Conservation (phyloP, 2,888 invertebrate genomes). For the Amblyjoppa proteus region DNA sequence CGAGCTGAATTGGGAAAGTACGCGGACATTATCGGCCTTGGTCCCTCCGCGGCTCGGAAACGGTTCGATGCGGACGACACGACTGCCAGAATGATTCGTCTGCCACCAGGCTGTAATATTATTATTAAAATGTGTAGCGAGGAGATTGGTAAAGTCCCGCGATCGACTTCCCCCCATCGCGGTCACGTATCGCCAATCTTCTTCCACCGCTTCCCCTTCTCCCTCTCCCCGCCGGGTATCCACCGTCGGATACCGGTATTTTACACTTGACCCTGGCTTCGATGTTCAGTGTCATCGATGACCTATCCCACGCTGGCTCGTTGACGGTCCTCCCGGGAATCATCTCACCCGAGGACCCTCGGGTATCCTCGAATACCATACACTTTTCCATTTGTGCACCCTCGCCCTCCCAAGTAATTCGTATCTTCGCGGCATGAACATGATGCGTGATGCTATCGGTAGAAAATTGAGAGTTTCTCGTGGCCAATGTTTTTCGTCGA, state of each 20-base stretch:
- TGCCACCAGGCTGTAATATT: background rate
- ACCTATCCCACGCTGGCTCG: slow-evolving; percentile 65
- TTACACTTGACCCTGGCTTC: slow-evolving; percentile 41
- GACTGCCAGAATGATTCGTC: slow-evolving; percentile 7
- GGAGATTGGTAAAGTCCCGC: background rate
- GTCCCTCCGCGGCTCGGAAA: background rate
- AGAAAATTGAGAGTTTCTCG: slow-evolving; percentile 45
- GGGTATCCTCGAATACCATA: background rate
- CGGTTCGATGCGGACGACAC: background rate
- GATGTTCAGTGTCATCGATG: slow-evolving; percentile 61
- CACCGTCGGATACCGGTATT: slow-evolving; percentile 1
- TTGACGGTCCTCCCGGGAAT: slow-evolving; percentile 56
- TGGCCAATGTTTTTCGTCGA: slow-evolving; percentile 13
- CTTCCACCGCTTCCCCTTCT: background rate
- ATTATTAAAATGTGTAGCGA: background rate
- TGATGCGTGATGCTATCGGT: slow-evolving; percentile 43
- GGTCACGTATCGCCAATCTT: slow-evolving; percentile 42
- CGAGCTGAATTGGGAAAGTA: slow-evolving; percentile 11
- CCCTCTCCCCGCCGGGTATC: background rate
- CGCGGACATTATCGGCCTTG: slow-evolving; percentile 11
- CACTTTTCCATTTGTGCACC: slow-evolving; percentile 13
- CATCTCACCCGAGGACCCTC: slow-evolving; percentile 17
- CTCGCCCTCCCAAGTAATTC: slow-evolving; percentile 23
- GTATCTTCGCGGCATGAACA: slow-evolving; percentile 1
- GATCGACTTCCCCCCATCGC: background rate